Conservation (phyloP, 2,888 invertebrate genomes). For the Dinocampus coccinellae region DNA sequence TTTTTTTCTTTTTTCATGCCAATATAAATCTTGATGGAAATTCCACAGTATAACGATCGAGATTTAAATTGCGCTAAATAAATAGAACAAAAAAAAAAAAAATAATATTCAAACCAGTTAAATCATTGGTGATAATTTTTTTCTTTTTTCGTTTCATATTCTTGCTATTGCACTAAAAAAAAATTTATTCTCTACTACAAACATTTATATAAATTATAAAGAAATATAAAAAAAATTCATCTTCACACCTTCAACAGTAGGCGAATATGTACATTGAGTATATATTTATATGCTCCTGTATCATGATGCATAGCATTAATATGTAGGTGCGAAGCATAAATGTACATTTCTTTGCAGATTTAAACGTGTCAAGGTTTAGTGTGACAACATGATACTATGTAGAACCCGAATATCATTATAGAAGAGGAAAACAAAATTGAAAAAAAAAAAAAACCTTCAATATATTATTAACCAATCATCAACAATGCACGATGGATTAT, state of each 20-base stretch:
- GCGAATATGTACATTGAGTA: too few species aligned
- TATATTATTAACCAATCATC: constrained; percentile 5
- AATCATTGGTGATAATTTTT: neutral
- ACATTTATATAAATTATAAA: too few species aligned
- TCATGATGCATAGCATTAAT: neutral
- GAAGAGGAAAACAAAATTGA: too few species aligned
- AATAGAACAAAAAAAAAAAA: neutral
- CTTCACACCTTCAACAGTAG: neutral
- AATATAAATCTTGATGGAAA: neutral
- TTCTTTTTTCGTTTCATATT: neutral
- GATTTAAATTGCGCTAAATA: neutral
- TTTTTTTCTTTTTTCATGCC: neutral
- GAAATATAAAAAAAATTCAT: neutral
- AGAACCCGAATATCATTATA: constrained; percentile 32
- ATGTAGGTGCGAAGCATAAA: constrained; percentile 24
- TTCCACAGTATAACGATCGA: neutral
- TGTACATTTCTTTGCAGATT: constrained; percentile 30
- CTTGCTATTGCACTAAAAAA: too few species aligned
- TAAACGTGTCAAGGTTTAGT: constrained; percentile 34
- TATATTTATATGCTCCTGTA: neutral
- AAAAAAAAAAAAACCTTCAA: too few species aligned
- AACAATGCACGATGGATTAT: neutral
- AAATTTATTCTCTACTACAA: too few species aligned
- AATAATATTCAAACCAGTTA: neutral
- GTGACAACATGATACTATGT: constrained; percentile 5